Conservation (phyloP, 2,797 vertebrate genomes). For the Bradypodion pumilum region DNA sequence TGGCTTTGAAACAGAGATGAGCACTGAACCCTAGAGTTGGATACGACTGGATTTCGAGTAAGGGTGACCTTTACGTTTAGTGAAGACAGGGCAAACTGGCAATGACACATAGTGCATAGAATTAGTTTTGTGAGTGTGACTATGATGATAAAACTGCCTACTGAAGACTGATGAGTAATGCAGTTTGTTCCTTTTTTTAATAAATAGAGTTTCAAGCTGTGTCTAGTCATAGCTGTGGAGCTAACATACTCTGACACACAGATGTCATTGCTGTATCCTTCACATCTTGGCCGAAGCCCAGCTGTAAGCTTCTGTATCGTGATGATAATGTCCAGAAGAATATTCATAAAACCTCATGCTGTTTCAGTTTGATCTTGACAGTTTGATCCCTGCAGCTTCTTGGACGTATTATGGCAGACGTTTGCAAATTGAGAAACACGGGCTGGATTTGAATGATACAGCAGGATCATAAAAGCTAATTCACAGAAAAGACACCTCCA, state of each 20-base stretch:
- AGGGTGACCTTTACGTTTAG: no score
- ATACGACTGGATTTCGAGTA: no score
- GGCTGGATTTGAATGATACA: background rate
- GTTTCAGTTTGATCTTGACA: conserved; percentile 5
- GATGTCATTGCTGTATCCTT: background rate
- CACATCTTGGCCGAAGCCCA: background rate
- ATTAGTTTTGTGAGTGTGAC: no score
- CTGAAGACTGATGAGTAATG: no score
- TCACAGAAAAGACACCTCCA: background rate
- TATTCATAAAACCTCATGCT: background rate
- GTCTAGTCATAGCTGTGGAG: background rate
- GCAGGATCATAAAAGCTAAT: background rate
- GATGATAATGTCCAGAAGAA: background rate
- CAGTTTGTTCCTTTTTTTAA: background rate
- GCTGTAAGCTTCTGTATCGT: background rate
- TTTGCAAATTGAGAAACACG: background rate
- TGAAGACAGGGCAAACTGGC: no score
- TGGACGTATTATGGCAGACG: background rate
- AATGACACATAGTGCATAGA: no score
- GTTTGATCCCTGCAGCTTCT: background rate
- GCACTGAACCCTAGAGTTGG: no score
- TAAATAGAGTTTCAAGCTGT: background rate
- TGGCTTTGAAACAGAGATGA: no score
- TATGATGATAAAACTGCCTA: no score
- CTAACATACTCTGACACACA: background rate